Evolutionary conservation across 2,113 vertebrate species (phyloP).

Genomic region (Nymphicus hollandicus): DNA sequence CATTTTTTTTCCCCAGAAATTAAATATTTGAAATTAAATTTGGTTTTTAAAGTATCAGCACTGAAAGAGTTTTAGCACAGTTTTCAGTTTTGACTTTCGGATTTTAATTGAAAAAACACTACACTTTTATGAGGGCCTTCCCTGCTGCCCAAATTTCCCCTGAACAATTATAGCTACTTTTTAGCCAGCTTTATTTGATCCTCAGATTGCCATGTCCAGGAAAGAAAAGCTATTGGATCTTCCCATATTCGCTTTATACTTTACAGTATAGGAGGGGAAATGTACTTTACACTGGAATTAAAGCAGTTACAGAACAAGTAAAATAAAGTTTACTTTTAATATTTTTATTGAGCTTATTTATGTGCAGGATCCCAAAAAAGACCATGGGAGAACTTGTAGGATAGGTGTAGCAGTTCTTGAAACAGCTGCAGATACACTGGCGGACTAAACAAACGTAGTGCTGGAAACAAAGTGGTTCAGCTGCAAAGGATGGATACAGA

Average conservation of each 20-base stretch:
- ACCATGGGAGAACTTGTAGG: not conserved
- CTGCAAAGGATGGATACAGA: not conserved
- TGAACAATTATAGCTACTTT: not conserved
- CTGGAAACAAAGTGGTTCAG: not conserved
- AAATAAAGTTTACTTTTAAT: not conserved
- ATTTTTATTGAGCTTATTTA: not conserved
- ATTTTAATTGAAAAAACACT: not conserved
- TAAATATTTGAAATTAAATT: conserved; percentile 1
- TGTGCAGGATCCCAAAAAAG: not conserved
- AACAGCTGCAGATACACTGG: not conserved
- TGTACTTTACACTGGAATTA: not conserved
- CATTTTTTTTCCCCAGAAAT: not conserved
- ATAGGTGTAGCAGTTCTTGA: not conserved
- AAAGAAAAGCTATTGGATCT: not conserved
- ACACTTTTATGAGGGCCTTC: not conserved
- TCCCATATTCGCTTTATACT: not conserved
- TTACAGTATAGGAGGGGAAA: not conserved
- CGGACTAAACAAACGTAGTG: not conserved
- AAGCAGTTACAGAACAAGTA: not conserved
- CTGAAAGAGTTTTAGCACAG: not conserved
- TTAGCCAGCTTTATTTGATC: not conserved
- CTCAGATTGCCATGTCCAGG: not conserved
- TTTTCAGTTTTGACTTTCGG: not conserved
- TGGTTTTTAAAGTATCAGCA: not conserved
- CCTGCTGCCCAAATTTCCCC: not conserved